A percentile compares a stretch with the other conserved stretches of the same genome.
Evolutionary conservation across 2,113 vertebrate species (phyloP).

Genomic region (Grantiella picta): DNA sequence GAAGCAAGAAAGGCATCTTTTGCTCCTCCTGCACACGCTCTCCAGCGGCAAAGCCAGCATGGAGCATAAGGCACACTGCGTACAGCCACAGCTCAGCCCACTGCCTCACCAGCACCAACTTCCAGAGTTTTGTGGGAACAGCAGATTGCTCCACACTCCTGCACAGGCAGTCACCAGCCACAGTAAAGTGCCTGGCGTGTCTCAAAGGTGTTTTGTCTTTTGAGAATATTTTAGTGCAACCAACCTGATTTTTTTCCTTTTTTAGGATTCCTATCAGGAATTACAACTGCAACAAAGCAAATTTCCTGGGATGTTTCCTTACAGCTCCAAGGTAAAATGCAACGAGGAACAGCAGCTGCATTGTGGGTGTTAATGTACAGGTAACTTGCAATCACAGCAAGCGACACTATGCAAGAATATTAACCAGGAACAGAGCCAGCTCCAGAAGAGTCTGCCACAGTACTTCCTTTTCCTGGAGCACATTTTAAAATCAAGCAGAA

Average conservation of each 20-base stretch:
- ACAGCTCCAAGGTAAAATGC: neutral
- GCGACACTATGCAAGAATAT: neutral
- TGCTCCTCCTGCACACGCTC: neutral
- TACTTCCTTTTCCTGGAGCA: neutral
- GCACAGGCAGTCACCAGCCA: neutral
- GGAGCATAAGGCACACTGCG: neutral
- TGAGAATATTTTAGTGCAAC: neutral
- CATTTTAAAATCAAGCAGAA: neutral
- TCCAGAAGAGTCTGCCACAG: neutral
- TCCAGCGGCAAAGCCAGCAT: neutral
- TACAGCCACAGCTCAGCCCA: neutral
- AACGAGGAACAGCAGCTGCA: neutral
- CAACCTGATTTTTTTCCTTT: neutral
- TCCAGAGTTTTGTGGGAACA: neutral
- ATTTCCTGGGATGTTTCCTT: neutral
- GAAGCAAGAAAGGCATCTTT: neutral
- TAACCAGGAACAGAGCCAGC: neutral
- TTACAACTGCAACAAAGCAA: neutral
- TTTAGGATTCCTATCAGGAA: neutral
- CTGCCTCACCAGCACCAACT: neutral
- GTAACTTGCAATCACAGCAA: neutral
- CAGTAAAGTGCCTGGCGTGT: fast-evolving
- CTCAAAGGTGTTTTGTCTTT: neutral
- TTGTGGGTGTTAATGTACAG: neutral
- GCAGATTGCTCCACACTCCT: neutral